A percentile compares a stretch with the other conserved stretches of the same genome.
phyloP scores from a whole-genome alignment of 37 sponge, comb jelly and placozoan species.

The Dysidea cf. avara region DNA sequence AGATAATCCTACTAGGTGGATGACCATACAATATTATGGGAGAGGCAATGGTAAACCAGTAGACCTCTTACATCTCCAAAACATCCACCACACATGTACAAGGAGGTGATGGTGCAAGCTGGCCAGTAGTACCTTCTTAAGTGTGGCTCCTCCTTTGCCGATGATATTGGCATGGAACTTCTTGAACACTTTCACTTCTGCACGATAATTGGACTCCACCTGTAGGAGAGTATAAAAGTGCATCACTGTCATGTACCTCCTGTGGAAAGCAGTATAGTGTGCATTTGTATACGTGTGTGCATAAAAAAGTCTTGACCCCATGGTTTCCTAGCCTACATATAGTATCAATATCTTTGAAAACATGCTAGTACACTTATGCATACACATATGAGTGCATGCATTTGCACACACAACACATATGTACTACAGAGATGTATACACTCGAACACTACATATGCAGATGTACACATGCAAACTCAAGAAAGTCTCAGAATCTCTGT shows the following conservation, averaged over 20 bases:
- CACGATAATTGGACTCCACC: conserved; percentile 62
- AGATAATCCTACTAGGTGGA: too few relatives aligned
- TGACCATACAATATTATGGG: too few relatives aligned
- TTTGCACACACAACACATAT: background rate
- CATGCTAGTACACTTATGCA: background rate
- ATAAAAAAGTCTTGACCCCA: background rate
- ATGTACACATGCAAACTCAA: background rate
- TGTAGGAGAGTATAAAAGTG: background rate
- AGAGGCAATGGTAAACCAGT: too few relatives aligned
- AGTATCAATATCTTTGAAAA: background rate
- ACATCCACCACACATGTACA: background rate
- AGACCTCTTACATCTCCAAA: background rate
- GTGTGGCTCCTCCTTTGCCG: conserved; percentile 83
- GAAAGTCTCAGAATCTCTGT: too few relatives aligned
- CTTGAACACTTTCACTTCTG: conserved; percentile 77
- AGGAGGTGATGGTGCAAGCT: too few relatives aligned
- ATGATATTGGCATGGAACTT: conserved; percentile 84
- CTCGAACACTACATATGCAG: too few relatives aligned
- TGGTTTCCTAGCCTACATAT: background rate
- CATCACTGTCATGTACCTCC: background rate
- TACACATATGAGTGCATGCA: background rate
- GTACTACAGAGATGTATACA: background rate
- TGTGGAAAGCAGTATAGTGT: background rate
- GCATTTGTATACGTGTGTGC: background rate
- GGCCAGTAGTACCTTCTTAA: conserved; percentile 77